Base-by-base conservation (phyloP, 2,888 invertebrate species). In the Polia nebulosa region DNA sequence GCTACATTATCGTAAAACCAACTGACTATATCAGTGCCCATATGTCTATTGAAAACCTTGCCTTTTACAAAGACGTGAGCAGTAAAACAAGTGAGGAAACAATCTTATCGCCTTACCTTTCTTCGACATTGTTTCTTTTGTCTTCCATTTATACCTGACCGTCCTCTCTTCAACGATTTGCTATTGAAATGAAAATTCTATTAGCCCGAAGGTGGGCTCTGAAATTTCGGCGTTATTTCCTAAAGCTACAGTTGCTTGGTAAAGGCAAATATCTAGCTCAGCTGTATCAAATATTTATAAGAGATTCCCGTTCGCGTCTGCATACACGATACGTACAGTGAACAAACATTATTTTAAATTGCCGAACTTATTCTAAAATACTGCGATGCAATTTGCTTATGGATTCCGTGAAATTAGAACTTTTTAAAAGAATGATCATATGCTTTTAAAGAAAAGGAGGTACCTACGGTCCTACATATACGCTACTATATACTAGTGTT, bases 211-310 rank as follows among this genome's bases (percentile, higher is more conserved):
- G 82, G 78, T 85, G 70, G 77, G 81, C 78, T 73, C 83, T 81
- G 85, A 86, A 89, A 87, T 88, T 88, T 87, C 89, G 84, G 78
- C 85, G 86, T 85, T 90, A 90, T 90, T 88, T 88, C 89, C 67
- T 66, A 34, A 64, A 81, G 80, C 76, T 77, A 76, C 80, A 76
- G 67, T 74, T 84, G 78, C 85, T 84, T 80, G 80, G 83, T 83
- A 75, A 84, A 90, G 84, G 90, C 91, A 92, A 92, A 93, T 91
- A 91, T 88, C 83, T 83, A 79, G 83, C 87, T 88, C 85, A 82
- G 83, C 83, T 81, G 84, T 87, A 90, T 94, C 88, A 89, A 94
- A 94, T 93, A 94, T 94, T 92, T 92, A 94, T 91, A 92, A 88
- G 88, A 90, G 88, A 88, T 88, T 89, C 89, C 86, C 82, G 86